Evolutionary conservation across 2,797 vertebrate species (phyloP), one percentile per base, ranked within the genome.

Genomic region (Prionace glauca): DNA sequence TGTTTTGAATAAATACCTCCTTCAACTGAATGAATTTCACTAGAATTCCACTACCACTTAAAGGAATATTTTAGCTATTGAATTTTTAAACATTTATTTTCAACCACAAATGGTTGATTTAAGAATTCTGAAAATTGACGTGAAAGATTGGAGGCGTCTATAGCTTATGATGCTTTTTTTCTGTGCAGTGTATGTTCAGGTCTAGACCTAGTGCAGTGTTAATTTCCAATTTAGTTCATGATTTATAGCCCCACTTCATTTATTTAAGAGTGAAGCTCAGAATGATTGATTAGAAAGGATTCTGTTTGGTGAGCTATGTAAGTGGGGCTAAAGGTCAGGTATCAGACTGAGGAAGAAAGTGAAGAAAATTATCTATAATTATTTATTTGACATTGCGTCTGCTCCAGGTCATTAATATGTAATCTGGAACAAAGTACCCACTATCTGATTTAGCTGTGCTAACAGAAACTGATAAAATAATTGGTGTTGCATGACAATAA

Each of bases 211-310:
- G 32, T 16, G 36, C 45, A 72, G 41, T 94, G 92, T 94, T 94
- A 72, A 94, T 94, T 94, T 91, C 36, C 92, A 72, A 71, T 94
- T 72, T 72, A 94, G 36, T 72, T 71, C 92, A 94, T 94, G 92
- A 94, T 94, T 94, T 94, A 94, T 72, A 22, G n/a, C 22, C 72
- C 36, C 92, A 72, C 92, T 94, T 94, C 36, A 72, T 72, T 72
- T 45, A 72, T 94, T 94, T 72, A 94, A 94, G 67, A 94, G 67
- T 69, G n/a, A 36, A 72, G 22, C 26, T 26, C 92, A 94, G 65
- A 69, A 24, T 72, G 92, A 94, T 72, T 94, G 36, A 72, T 94
- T 93, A 93, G 11, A 93, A 94, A 94, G 71, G 65, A 71, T 94
- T 94, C 41, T 94, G 92, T 94, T 94, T 72, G 92, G 9, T 94